Evolutionary conservation across 1,140 invertebrate species (phyloP).

Genomic region (Bombus polaris): DNA sequence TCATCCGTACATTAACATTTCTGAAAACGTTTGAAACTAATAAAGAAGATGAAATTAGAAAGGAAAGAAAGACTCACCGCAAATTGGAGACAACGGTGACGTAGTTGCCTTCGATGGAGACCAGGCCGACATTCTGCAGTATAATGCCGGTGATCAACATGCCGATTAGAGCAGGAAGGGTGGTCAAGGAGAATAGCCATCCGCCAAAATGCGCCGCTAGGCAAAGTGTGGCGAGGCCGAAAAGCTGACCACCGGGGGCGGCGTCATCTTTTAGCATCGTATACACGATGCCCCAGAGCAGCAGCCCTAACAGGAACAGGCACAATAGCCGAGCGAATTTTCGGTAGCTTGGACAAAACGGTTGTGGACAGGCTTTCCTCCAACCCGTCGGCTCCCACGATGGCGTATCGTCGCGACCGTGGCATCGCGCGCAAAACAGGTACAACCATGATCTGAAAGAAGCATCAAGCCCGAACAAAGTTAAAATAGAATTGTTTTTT

Average conservation of each 20-base stretch:
- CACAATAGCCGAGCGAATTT: conserved; percentile 89
- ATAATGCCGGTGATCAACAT: conserved; percentile 93
- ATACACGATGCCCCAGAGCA: conserved; percentile 90
- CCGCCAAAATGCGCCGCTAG: conserved; percentile 92
- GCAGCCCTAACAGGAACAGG: conserved; percentile 87
- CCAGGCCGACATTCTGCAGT: conserved; percentile 90
- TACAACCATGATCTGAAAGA: conserved; percentile 88
- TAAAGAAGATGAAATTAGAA: too few relatives aligned
- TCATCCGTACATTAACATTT: too few relatives aligned
- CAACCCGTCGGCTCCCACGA: conserved; percentile 91
- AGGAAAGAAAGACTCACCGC: conserved; percentile 82
- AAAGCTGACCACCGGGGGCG: conserved; percentile 90
- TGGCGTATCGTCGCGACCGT: conserved; percentile 86
- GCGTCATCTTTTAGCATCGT: conserved; percentile 89
- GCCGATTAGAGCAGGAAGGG: conserved; percentile 92
- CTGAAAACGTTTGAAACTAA: too few relatives aligned
- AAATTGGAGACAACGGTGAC: conserved; percentile 85
- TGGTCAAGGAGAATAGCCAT: conserved; percentile 89
- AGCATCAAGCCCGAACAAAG: too few relatives aligned
- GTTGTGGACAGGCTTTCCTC: conserved; percentile 90
- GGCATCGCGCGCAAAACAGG: conserved; percentile 87
- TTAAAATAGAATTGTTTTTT: too few relatives aligned
- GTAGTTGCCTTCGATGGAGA: conserved; percentile 87
- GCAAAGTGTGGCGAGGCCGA: conserved; percentile 88
- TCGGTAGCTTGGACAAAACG: conserved; percentile 90